Percentiles rank a stretch among this genome's conserved stretches.
Evolutionary conservation across 2,888 invertebrate genomes (phyloP).

Genomic region (Stenoptilia bipunctidactyla): DNA sequence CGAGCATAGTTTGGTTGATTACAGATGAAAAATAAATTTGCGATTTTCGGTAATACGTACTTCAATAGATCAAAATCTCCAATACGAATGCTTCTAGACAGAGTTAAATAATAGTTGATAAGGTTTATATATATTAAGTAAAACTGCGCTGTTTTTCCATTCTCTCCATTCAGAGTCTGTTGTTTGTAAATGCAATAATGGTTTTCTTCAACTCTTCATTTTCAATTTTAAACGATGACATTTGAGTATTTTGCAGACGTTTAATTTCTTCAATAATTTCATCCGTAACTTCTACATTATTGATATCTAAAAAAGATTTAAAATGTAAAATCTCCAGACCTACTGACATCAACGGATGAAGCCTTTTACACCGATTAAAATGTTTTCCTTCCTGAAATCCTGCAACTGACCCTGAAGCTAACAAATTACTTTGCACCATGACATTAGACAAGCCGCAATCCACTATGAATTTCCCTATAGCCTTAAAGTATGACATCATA

Average conservation of each 20-base stretch:
- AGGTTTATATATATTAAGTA: slow-evolving; percentile 12
- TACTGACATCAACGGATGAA: slow-evolving; percentile 14
- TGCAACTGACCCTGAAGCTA: slow-evolving; percentile 14
- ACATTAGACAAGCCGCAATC: slow-evolving; percentile 8
- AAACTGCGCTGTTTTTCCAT: slow-evolving; percentile 14
- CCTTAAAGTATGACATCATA: slow-evolving; percentile 20
- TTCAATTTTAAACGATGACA: slow-evolving; percentile 4
- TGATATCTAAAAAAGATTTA: slow-evolving; percentile 9
- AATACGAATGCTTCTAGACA: slow-evolving; percentile 11
- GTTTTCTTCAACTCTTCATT: slow-evolving; percentile 9
- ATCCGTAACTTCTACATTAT: slow-evolving; percentile 17
- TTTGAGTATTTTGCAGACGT: slow-evolving; percentile 2
- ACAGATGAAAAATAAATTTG: slow-evolving; percentile 16
- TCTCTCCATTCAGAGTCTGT: slow-evolving; percentile 8
- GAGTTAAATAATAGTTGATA: not conserved
- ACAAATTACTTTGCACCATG: slow-evolving; percentile 7
- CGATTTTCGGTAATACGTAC: slow-evolving; percentile 10
- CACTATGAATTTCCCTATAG: slow-evolving; percentile 9
- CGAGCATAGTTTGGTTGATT: slow-evolving; percentile 19
- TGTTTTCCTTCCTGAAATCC: slow-evolving; percentile 25
- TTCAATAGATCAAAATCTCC: slow-evolving; percentile 12
- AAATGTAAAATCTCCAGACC: slow-evolving; percentile 14
- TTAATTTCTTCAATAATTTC: slow-evolving; percentile 9
- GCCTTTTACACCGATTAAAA: slow-evolving; percentile 23
- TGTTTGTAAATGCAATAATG: slow-evolving; percentile 8